Evolutionary conservation across 2,888 invertebrate genomes (phyloP), one percentile per base, ranked within the genome.

Genomic region (Pyrrhia umbra): DNA sequence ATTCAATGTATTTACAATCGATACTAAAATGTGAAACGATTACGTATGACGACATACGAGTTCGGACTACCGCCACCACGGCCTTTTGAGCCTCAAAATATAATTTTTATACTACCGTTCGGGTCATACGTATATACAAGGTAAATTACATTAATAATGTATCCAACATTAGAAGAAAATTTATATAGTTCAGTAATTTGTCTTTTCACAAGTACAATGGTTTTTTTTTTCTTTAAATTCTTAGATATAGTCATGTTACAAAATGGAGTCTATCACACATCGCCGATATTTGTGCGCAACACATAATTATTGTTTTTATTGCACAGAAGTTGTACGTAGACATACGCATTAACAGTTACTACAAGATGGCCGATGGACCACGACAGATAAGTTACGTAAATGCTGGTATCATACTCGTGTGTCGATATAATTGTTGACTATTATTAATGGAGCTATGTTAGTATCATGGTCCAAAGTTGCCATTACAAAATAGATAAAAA

Each of bases 61-160:
- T 77, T 77, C 87, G 85, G 87, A 84, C 87, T 85, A 83, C 77
- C 77, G 84, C 83, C 87, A 81, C 80, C 80, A 81, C 75, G 89
- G 88, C 89, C 74, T 83, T 69, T 87, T 85, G 87, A 89, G 90
- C 91, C 91, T 81, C 91, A 90, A 91, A 89, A 92, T 90, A 91
- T 89, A 91, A 85, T 86, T 86, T 27, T 83, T 84, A 88, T 82
- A 79, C 88, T 89, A 91, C 87, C 87, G 84, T 85, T 87, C 90
- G 85, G 85, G 93, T 90, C 94, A 93, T 93, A 94, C 94, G 94
- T 94, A 93, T 94, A 87, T 94, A 94, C 94, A 93, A 89, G 90
- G 88, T 93, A 88, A 90, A 91, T 91, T 92, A 93, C 91, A 92
- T 85, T 82, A 87, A 87, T 87, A 87, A 87, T 87, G 87, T 89